Conservation (phyloP, 2,113 vertebrate species). For the Euleptes europaea region DNA sequence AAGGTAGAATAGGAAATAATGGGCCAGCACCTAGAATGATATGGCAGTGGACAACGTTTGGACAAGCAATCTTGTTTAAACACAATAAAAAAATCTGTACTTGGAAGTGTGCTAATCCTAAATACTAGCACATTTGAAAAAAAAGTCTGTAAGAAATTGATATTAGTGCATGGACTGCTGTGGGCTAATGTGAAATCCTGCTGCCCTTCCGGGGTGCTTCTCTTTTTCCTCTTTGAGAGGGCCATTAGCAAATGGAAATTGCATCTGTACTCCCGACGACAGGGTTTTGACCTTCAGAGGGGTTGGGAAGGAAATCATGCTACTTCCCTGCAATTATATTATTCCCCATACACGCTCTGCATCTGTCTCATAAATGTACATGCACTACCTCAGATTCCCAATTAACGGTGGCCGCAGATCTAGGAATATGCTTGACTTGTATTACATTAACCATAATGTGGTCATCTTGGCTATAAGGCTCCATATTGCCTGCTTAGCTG, state of each 20-base stretch:
- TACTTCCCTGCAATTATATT: background rate
- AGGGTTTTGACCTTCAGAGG: background rate
- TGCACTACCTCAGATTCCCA: background rate
- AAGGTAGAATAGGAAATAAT: background rate
- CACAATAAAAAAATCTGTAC: background rate
- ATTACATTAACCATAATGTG: background rate
- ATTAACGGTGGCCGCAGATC: background rate
- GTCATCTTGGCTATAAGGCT: background rate
- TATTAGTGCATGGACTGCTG: conserved; percentile 35
- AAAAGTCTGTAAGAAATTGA: conserved; percentile 24
- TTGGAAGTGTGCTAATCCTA: conserved; percentile 12
- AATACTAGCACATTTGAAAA: background rate
- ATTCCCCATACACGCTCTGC: background rate
- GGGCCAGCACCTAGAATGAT: background rate
- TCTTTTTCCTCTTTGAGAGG: background rate
- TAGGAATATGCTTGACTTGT: background rate
- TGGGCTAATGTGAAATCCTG: conserved; percentile 33
- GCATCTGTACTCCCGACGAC: background rate
- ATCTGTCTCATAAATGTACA: background rate
- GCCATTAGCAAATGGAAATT: background rate
- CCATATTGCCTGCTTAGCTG: background rate
- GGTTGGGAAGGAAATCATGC: background rate
- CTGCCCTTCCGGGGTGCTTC: background rate
- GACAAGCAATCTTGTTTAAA: background rate
- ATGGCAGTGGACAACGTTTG: background rate